Evolutionary conservation across 2,113 vertebrate species (phyloP).

Genomic region (Muscicapa adusta): DNA sequence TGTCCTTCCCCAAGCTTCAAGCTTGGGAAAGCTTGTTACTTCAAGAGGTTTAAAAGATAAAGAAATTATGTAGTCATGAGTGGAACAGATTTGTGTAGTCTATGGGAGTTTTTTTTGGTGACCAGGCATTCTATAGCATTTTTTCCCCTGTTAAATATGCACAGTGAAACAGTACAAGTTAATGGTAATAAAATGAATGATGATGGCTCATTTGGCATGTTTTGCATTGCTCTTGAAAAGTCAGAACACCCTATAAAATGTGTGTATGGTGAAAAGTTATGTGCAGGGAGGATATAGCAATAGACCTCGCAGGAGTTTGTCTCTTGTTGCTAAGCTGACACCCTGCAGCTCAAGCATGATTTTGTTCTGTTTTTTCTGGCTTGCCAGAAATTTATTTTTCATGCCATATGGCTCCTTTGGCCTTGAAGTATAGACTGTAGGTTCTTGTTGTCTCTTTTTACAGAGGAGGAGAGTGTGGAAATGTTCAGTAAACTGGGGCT

Average conservation of each 20-base stretch:
- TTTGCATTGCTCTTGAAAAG: neutral
- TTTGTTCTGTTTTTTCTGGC: neutral
- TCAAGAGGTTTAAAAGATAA: neutral
- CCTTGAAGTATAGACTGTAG: neutral
- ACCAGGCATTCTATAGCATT: neutral
- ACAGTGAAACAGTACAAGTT: neutral
- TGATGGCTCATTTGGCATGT: neutral
- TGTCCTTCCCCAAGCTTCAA: neutral
- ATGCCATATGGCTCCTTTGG: neutral
- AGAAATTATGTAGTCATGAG: neutral
- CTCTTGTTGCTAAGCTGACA: neutral
- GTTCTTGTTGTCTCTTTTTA: neutral
- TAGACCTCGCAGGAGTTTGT: fast-evolving
- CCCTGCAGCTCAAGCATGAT: neutral
- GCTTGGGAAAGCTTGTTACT: neutral
- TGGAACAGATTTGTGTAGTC: neutral
- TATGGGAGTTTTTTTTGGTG: neutral
- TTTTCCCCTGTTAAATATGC: fast-evolving
- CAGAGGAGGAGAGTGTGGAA: neutral
- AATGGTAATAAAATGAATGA: neutral
- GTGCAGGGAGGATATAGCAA: neutral
- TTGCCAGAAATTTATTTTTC: neutral
- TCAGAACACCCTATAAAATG: neutral
- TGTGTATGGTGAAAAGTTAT: neutral
- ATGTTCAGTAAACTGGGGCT: neutral